A percentile compares a stretch with the other conserved stretches of the same genome.
These are phyloP conservation scores for Coptotermes formosanus DNA, from an alignment of 1,140 invertebrate genomes.

Conservation along the genomic window DNA sequence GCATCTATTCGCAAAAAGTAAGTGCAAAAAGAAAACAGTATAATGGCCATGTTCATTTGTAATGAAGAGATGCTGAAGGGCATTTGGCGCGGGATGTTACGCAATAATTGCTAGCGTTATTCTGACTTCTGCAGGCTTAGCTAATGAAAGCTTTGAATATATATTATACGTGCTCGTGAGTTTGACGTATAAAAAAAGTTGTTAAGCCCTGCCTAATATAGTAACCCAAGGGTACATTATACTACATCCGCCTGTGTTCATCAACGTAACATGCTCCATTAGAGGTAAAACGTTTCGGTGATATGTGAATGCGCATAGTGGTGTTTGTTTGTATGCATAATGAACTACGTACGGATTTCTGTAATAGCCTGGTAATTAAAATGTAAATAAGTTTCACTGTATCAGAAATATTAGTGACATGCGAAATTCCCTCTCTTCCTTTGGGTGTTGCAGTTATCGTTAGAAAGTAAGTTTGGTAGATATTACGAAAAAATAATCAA, in stretches of 20 bases:
- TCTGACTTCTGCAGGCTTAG: background rate
- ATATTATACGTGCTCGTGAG: background rate
- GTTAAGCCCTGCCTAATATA: conserved; percentile 3
- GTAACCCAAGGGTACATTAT: background rate
- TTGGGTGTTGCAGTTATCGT: no score
- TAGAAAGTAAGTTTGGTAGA: no score
- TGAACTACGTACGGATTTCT: background rate
- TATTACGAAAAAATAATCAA: no score
- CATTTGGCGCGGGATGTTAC: background rate
- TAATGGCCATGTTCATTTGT: background rate
- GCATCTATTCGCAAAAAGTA: background rate
- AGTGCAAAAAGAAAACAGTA: background rate
- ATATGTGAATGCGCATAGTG: no score
- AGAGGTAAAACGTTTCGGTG: no score
- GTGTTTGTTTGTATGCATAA: no score
- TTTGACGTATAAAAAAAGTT: background rate
- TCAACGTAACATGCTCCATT: background rate
- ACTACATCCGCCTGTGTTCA: background rate
- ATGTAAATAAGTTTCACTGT: background rate
- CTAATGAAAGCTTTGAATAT: conserved; percentile 1
- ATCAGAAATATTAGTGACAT: no score
- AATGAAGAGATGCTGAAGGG: background rate
- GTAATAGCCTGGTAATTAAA: background rate
- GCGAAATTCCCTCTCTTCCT: no score
- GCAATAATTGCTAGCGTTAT: background rate